phyloP scores from a whole-genome alignment of 2,113 vertebrate species.

The Emberiza fucata region DNA sequence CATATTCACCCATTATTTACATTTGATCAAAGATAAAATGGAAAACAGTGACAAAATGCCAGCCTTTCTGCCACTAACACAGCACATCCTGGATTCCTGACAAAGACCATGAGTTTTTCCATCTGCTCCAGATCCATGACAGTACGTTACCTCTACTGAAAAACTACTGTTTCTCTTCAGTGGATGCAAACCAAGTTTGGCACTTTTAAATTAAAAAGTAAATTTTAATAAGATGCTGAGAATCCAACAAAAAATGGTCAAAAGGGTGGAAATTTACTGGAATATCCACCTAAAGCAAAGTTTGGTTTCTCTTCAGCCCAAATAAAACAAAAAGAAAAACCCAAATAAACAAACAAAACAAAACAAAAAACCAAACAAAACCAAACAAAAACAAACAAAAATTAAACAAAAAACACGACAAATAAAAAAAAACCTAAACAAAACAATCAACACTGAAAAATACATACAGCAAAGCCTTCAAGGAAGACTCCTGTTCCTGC shows the following conservation, averaged over 20 bases:
- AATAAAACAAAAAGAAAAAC: not conserved
- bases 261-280: not conserved
- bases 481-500: not conserved
- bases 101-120: not conserved
- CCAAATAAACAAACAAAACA: not conserved
- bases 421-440: not conserved
- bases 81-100: not conserved
- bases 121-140: not conserved
- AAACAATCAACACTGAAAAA: fast-evolving
- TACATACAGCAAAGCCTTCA: not conserved
- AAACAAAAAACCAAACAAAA: not conserved
- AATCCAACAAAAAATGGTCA: not conserved
- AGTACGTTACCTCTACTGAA: not conserved
- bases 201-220: not conserved
- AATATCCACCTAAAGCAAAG: not conserved
- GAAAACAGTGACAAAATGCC: not conserved
- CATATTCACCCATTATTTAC: not conserved
- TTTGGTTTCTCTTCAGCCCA: not conserved
- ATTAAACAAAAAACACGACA: too few relatives aligned
- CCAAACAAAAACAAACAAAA: not conserved
- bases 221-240: not conserved
- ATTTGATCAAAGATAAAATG: not conserved
- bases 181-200: not conserved
- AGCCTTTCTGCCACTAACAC: not conserved
- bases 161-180: not conserved